phyloP scores from a whole-genome alignment of 2,888 invertebrate genomes.

The Ormia ochracea region DNA sequence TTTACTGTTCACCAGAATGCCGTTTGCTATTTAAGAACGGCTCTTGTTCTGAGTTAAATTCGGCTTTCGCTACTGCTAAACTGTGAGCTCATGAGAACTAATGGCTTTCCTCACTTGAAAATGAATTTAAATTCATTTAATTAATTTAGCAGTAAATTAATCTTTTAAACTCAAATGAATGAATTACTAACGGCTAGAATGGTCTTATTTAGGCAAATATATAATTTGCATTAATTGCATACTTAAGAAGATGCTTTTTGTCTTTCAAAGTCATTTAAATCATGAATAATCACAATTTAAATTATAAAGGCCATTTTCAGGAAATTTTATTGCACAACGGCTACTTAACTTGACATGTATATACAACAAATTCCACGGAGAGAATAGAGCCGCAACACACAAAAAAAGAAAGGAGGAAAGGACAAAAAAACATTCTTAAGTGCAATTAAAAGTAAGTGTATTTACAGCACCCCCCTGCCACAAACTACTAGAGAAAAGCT shows the following conservation, averaged over 20 bases:
- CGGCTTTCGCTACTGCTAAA: too few relatives aligned
- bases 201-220: neutral
- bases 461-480: neutral
- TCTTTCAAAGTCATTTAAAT: conserved; percentile 17
- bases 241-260: conserved; percentile 30
- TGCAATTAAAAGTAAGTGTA: neutral
- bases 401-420: too few relatives aligned
- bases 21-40: too few relatives aligned
- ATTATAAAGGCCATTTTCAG: neutral
- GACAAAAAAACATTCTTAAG: neutral
- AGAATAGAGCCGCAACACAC: neutral
- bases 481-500: neutral
- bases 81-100: too few relatives aligned
- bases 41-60: too few relatives aligned
- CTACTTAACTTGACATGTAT: neutral
- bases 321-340: conserved; percentile 14
- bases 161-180: too few relatives aligned
- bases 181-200: too few relatives aligned
- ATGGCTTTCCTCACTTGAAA: too few relatives aligned
- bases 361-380: conserved; percentile 21
- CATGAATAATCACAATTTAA: conserved; percentile 12
- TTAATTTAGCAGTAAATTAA: too few relatives aligned
- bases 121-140: too few relatives aligned
- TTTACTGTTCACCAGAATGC: too few relatives aligned
- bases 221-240: conserved; percentile 28